Percentiles rank a stretch among this genome's conserved stretches.
Conservation (phyloP, 1,140 invertebrate genomes). For the Macrotrachela quadricornifera region DNA sequence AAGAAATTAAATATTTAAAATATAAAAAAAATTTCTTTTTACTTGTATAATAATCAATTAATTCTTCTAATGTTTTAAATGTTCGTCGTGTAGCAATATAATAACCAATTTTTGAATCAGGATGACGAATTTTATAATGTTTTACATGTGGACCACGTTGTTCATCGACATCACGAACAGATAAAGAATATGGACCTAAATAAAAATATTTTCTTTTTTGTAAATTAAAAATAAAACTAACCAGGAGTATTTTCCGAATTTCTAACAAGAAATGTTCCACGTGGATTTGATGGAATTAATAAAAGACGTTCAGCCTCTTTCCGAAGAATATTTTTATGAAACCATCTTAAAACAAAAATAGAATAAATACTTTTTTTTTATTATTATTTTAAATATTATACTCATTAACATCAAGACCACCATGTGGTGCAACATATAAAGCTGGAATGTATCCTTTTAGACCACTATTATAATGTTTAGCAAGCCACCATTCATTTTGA, state of each 20-base stretch:
- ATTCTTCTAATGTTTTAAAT: slow-evolving; percentile 60
- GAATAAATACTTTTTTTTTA: background rate
- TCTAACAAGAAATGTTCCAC: slow-evolving; percentile 72
- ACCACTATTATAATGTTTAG: slow-evolving; percentile 1
- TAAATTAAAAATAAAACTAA: slow-evolving; percentile 31
- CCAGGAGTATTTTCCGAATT: slow-evolving; percentile 61
- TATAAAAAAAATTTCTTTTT: slow-evolving; percentile 28
- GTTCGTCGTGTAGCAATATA: slow-evolving; percentile 70
- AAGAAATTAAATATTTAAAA: background rate
- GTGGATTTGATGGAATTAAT: slow-evolving; percentile 60
- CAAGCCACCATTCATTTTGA: slow-evolving; percentile 7
- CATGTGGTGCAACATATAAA: slow-evolving; percentile 4
- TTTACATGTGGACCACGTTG: slow-evolving; percentile 71
- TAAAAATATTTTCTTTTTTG: background rate
- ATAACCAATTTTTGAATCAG: slow-evolving; percentile 57
- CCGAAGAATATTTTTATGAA: slow-evolving; percentile 75
- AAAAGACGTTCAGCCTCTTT: slow-evolving; percentile 79
- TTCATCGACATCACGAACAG: slow-evolving; percentile 80
- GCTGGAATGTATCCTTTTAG: slow-evolving; percentile 7
- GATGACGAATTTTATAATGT: slow-evolving; percentile 80
- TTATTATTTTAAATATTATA: background rate
- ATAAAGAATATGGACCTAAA: slow-evolving; percentile 43
- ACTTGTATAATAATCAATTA: slow-evolving; percentile 75
- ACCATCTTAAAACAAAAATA: slow-evolving; percentile 47
- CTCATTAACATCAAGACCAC: slow-evolving; percentile 5